Evolutionary conservation across 2,797 vertebrate species (phyloP).

Genomic region (Limosa lapponica): DNA sequence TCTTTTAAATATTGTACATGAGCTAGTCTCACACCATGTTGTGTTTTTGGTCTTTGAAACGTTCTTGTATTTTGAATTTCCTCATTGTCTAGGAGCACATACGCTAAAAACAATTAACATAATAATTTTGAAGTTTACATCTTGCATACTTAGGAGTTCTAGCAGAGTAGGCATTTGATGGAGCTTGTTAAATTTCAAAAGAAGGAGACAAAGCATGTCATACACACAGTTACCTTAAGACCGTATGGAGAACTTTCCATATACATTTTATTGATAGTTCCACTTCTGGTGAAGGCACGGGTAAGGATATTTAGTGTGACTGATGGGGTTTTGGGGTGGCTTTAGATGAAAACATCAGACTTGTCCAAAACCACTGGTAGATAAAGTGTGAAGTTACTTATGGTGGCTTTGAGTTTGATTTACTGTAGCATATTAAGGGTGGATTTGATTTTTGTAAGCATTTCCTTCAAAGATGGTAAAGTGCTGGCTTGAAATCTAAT

Average conservation of each 20-base stretch:
- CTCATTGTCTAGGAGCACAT: not conserved
- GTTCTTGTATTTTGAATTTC: not conserved
- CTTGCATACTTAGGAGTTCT: not conserved
- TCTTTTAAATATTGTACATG: accelerated
- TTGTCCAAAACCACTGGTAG: not conserved
- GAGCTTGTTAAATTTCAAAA: not conserved
- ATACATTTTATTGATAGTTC: accelerated
- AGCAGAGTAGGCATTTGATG: not conserved
- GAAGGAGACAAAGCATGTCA: not conserved
- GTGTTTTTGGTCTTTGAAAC: not conserved
- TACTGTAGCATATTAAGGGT: not conserved
- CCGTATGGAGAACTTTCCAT: not conserved
- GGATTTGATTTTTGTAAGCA: not conserved
- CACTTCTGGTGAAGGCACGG: not conserved
- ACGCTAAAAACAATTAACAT: too few relatives aligned
- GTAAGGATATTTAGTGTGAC: not conserved
- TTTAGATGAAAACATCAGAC: not conserved
- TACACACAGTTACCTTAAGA: not conserved
- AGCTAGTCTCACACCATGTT: not conserved
- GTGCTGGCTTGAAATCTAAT: not conserved
- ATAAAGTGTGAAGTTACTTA: not conserved
- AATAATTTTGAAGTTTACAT: not conserved
- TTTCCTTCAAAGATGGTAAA: not conserved
- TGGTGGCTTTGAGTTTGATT: not conserved
- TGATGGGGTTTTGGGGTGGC: not conserved